phyloP scores from a whole-genome alignment of 1,140 invertebrate genomes.

The Drosophila kikkawai region DNA sequence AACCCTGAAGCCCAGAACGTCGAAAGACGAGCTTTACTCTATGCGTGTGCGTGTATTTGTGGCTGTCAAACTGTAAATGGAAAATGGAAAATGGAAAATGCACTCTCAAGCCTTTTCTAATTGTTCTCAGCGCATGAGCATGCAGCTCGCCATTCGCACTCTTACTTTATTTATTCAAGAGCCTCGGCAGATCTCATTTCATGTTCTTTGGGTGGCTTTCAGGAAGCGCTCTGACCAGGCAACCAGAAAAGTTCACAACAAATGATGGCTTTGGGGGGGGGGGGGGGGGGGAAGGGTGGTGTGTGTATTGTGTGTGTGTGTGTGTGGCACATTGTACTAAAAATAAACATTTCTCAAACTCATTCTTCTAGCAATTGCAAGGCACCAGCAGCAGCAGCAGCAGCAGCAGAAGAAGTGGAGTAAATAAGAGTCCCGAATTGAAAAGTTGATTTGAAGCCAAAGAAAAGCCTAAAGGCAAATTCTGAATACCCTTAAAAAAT shows the following conservation, averaged over 20 bases:
- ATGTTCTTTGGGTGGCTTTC: slow-evolving; percentile 64
- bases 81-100: slow-evolving; percentile 9
- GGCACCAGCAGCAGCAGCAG: not conserved
- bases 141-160: slow-evolving; percentile 38
- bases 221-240: slow-evolving; percentile 65
- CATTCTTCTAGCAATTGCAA: slow-evolving; percentile 49
- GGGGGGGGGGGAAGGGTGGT: not conserved
- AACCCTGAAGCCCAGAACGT: slow-evolving; percentile 41
- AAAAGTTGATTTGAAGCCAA: slow-evolving; percentile 39
- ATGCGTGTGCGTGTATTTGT: not conserved
- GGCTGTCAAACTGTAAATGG: slow-evolving; percentile 54
- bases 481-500: slow-evolving; percentile 13
- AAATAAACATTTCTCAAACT: slow-evolving; percentile 71
- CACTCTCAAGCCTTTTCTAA: slow-evolving; percentile 45
- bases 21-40: slow-evolving; percentile 12
- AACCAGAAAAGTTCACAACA: slow-evolving; percentile 63
- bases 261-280: not conserved
- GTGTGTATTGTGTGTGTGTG: slow-evolving; percentile 23
- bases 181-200: slow-evolving; percentile 71
- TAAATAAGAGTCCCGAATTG: slow-evolving; percentile 46
- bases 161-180: slow-evolving; percentile 69
- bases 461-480: not conserved
- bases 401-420: slow-evolving; percentile 6
- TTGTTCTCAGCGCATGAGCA: slow-evolving; percentile 79
- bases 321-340: slow-evolving; percentile 66